Base-by-base conservation (phyloP, 2,113 vertebrate species). In the Amia ocellicauda region DNA sequence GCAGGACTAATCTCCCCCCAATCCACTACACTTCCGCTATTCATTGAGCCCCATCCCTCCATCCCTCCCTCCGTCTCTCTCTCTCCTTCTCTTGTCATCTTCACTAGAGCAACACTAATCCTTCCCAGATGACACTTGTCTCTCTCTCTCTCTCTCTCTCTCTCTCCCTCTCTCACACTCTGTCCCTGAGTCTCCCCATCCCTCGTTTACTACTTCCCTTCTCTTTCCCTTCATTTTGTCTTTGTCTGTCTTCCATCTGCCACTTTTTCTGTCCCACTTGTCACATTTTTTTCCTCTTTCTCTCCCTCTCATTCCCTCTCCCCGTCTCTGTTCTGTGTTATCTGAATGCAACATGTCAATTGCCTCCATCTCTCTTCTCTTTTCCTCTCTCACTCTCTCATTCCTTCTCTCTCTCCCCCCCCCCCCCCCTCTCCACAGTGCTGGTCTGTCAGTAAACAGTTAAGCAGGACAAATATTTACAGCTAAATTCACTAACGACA, bases 61-160 rank as follows among this genome's bases (percentile, higher is more conserved):
- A 50, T 22, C 26, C 41, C 60, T 19, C 22, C 26, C 23, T 11
- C 53, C 62, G 22, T 60, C 51, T 62, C 59, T 61, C 47, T 63
- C 60, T 77, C 58, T 62, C 74, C 63, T 55, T 69, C 62, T 73
- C 68, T 59, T 58, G 59, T 73, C 77, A 71, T 69, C 63, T 24
- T 64, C 74, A 73, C 74, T 65, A 67, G 58, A 68, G 45, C 54
- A 31, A 63, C 69, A 78, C 62, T 66, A 36, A 22, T 29, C 70
- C 60, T 63, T 69, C 62, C 51, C 43, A 23, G 31, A 64, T 60
- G 24, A 5, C 22, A 60, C 67, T 28, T 40, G 56, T 43, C 45
- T 20, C 72, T 49, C 11, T 16, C 49, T 45, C n/a, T 16, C 41
- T 56, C 41, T 60, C 50, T 4, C n/a, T 31, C 50, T 47, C 52